phyloP scores from a whole-genome alignment of 2,888 invertebrate genomes.

The Stenolophus ochropezus region DNA sequence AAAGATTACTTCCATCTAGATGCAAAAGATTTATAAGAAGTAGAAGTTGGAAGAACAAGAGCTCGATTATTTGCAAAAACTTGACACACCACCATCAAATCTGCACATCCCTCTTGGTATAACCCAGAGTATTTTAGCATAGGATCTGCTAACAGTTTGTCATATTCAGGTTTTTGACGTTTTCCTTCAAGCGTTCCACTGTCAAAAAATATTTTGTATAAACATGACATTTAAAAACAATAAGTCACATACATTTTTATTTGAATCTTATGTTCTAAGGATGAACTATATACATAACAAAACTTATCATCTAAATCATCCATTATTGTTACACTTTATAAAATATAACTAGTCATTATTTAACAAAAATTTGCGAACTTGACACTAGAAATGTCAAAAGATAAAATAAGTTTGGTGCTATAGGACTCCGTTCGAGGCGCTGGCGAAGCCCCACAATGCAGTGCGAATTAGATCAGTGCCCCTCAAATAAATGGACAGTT shows the following conservation, averaged over 20 bases:
- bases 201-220: constrained; percentile 65
- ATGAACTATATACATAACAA: constrained; percentile 92
- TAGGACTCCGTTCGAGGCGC: background rate
- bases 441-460: background rate
- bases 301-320: constrained; percentile 87
- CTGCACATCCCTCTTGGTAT: constrained; percentile 89
- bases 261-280: constrained; percentile 89
- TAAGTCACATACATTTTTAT: constrained; percentile 89
- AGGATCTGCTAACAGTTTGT: constrained; percentile 89
- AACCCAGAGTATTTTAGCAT: constrained; percentile 93
- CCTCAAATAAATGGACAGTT: background rate
- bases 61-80: constrained; percentile 87
- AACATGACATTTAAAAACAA: constrained; percentile 54
- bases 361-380: constrained; percentile 13
- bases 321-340: constrained; percentile 72
- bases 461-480: background rate
- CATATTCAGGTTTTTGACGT: constrained; percentile 89
- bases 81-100: constrained; percentile 91
- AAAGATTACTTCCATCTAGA: constrained; percentile 91
- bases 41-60: constrained; percentile 89
- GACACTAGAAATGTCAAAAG: constrained; percentile 40
- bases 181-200: constrained; percentile 96
- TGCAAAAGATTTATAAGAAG: constrained; percentile 94
- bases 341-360: constrained; percentile 25
- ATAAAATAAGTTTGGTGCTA: constrained; percentile 15